A percentile compares a stretch with the other conserved stretches of the same genome.
Evolutionary conservation across 2,888 invertebrate species (phyloP).

Genomic region (Cephus nigrinus): DNA sequence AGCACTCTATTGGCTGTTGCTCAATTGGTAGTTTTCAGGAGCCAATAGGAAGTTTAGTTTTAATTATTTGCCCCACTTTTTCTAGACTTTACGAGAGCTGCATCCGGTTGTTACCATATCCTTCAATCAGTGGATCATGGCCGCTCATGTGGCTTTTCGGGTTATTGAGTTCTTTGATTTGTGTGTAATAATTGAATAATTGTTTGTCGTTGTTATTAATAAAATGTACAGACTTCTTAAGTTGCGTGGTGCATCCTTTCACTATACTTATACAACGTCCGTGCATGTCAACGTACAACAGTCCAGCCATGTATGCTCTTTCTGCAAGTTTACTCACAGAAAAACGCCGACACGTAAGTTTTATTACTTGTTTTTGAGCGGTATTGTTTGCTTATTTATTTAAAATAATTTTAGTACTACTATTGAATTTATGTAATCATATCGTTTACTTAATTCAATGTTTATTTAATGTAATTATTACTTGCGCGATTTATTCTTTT

Average conservation of each 20-base stretch:
- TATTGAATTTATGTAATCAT: neutral
- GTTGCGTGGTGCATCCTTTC: constrained; percentile 24
- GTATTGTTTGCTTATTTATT: neutral
- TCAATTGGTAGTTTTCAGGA: neutral
- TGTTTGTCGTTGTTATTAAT: neutral
- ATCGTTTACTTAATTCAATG: neutral
- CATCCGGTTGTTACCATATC: neutral
- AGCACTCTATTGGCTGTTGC: neutral
- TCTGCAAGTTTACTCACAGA: constrained; percentile 47
- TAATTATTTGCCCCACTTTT: neutral
- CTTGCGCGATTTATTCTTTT: neutral
- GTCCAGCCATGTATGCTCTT: constrained; percentile 41
- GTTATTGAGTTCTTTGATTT: neutral
- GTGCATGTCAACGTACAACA: constrained; percentile 26
- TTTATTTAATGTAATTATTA: neutral
- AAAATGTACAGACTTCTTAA: constrained; percentile 49
- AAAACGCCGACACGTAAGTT: constrained; percentile 41
- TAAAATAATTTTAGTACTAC: neutral
- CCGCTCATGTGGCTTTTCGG: neutral
- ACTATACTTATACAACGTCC: constrained; percentile 30
- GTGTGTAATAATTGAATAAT: neutral
- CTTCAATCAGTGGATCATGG: neutral
- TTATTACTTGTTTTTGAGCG: neutral
- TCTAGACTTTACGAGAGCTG: neutral
- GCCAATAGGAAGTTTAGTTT: neutral